These are phyloP conservation scores for Ciconia stormi DNA, from an alignment of 2,113 vertebrate genomes.

Conservation along the genomic window DNA sequence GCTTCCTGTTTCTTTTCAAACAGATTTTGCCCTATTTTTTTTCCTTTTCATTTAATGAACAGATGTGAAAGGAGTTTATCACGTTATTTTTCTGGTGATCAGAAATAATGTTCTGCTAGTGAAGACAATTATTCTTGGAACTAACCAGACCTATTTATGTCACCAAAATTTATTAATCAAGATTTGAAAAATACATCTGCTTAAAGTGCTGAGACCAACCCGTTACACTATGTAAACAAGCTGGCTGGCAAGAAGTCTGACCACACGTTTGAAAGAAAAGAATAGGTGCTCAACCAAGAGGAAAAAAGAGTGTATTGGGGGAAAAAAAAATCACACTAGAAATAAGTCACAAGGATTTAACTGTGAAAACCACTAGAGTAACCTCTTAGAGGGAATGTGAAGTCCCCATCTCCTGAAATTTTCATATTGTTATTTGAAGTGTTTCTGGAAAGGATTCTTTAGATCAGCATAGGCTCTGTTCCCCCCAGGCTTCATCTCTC, in stretches of 20 bases:
- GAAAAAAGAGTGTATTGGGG: neutral
- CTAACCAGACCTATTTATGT: slow-evolving; percentile 30
- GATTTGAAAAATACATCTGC: slow-evolving; percentile 25
- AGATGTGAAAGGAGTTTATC: slow-evolving; percentile 58
- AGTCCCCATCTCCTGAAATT: neutral
- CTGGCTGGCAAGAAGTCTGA: neutral
- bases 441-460: neutral
- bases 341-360: neutral
- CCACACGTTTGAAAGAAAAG: neutral
- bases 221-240: neutral
- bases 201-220: neutral
- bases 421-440: neutral
- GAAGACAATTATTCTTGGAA: slow-evolving; percentile 47
- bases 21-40: slow-evolving; percentile 15
- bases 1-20: slow-evolving; percentile 67
- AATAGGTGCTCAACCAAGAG: neutral
- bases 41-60: slow-evolving; percentile 23
- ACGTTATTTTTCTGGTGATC: slow-evolving; percentile 47
- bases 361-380: neutral
- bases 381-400: neutral
- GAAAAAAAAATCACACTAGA: neutral
- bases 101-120: slow-evolving; percentile 42
- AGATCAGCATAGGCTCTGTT: neutral
- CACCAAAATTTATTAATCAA: slow-evolving; percentile 45
- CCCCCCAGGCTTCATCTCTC: neutral